A percentile compares a stretch with the other conserved stretches of the same genome.
Evolutionary conservation across 2,113 vertebrate species (phyloP).

Genomic region (Percopsis transmontana): DNA sequence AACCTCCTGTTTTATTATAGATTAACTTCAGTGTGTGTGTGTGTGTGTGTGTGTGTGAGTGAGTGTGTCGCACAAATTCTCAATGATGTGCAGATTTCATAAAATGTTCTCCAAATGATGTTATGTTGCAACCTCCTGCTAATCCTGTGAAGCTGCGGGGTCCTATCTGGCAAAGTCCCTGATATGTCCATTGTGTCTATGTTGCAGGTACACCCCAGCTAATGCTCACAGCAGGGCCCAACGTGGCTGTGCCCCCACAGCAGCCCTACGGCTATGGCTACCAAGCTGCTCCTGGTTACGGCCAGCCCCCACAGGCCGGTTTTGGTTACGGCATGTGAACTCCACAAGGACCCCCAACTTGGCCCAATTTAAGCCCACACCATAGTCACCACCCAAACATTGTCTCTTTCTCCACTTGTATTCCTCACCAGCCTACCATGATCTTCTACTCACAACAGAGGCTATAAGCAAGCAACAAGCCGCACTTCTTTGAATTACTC

Average conservation of each 20-base stretch:
- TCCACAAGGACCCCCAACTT: slow-evolving; percentile 49
- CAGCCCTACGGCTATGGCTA: slow-evolving; percentile 95
- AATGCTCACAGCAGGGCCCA: slow-evolving; percentile 96
- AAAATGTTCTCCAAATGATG: background rate
- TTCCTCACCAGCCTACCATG: slow-evolving; percentile 88
- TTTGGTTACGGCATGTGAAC: slow-evolving; percentile 97
- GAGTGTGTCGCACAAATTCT: too few species aligned
- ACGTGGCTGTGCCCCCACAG: slow-evolving; percentile 93
- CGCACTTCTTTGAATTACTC: slow-evolving; percentile 71
- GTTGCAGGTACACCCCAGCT: slow-evolving; percentile 92
- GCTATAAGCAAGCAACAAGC: slow-evolving; percentile 80
- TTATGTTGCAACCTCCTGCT: too few species aligned
- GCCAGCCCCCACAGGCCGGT: slow-evolving; percentile 86
- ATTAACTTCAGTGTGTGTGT: too few species aligned
- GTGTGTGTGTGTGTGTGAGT: too few species aligned
- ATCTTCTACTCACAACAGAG: slow-evolving; percentile 87
- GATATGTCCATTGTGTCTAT: slow-evolving; percentile 5
- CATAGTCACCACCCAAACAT: slow-evolving; percentile 18
- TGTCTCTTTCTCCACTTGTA: slow-evolving; percentile 81
- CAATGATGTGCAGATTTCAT: too few species aligned
- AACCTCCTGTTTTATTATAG: too few species aligned
- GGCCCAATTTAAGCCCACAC: slow-evolving; percentile 19
- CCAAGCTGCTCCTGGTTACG: slow-evolving; percentile 85
- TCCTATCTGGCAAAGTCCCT: background rate
- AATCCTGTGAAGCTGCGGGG: too few species aligned